Evolutionary conservation across 2,888 invertebrate genomes (phyloP).

Genomic region (Mythimna loreyi): DNA sequence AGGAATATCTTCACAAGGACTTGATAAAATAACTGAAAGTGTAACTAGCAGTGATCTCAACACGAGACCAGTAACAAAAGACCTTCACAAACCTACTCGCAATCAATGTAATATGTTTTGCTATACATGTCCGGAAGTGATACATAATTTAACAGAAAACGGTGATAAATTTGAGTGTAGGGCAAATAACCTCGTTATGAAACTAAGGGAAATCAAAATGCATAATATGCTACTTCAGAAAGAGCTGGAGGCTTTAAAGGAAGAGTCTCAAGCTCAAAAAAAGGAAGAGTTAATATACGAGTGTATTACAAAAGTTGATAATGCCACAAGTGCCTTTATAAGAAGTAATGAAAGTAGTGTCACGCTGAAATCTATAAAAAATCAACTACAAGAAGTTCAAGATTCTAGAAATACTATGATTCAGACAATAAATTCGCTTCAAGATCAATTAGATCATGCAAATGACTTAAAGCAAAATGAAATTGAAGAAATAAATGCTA

Average conservation of each 20-base stretch:
- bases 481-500: constrained; percentile 78
- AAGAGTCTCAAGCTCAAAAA: constrained; percentile 67
- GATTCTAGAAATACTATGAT: constrained; percentile 75
- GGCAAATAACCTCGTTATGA: constrained; percentile 80
- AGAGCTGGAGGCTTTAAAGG: constrained; percentile 76
- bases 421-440: constrained; percentile 73
- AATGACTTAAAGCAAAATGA: constrained; percentile 78
- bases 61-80: constrained; percentile 19
- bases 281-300: constrained; percentile 59
- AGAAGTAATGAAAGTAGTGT: constrained; percentile 69
- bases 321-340: constrained; percentile 70
- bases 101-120: constrained; percentile 64
- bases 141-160: constrained; percentile 12
- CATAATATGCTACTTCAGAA: constrained; percentile 79
- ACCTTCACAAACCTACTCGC: constrained; percentile 24
- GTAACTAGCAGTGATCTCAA: constrained; percentile 54
- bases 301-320: constrained; percentile 69
- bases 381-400: constrained; percentile 77
- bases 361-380: constrained; percentile 74
- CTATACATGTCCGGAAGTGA: constrained; percentile 67
- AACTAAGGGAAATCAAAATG: constrained; percentile 83
- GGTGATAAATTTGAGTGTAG: constrained; percentile 74
- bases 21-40: constrained; percentile 57
- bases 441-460: constrained; percentile 75
- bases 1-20: constrained; percentile 60